Percentiles rank a stretch among this genome's conserved stretches.
These are phyloP conservation scores for Atractosteus spatula DNA, from an alignment of 2,113 vertebrate genomes.

Conservation along the genomic window DNA sequence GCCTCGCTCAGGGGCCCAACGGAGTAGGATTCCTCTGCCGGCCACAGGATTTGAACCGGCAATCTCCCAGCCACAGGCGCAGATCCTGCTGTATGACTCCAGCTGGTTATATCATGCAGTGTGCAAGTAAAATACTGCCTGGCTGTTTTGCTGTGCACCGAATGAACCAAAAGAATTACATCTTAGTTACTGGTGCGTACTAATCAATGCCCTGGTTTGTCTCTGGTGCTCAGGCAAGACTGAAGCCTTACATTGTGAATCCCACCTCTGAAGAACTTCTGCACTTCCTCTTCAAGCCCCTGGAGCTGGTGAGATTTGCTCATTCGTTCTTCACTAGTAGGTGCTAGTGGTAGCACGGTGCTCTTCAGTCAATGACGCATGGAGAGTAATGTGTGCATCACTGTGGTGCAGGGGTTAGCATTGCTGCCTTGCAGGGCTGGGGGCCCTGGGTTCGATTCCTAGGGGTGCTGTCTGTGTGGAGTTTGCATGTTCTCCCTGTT, in stretches of 20 bases:
- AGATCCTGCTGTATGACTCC: too few species aligned
- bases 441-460: too few species aligned
- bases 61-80: too few species aligned
- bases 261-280: slow-evolving; percentile 79
- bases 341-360: too few species aligned
- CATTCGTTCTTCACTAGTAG: not conserved
- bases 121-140: too few species aligned
- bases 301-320: slow-evolving; percentile 76
- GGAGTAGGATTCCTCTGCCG: too few species aligned
- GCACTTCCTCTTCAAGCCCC: slow-evolving; percentile 78
- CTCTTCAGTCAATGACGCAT: not conserved
- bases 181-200: not conserved
- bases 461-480: too few species aligned
- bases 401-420: slow-evolving; percentile 2
- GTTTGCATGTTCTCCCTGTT: too few species aligned
- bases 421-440: not conserved
- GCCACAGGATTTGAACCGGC: too few species aligned
- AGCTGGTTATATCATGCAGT: too few species aligned
- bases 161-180: too few species aligned
- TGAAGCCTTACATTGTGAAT: slow-evolving; percentile 72
- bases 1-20: too few species aligned
- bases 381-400: not conserved
- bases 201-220: not conserved
- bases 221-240: slow-evolving; percentile 61
- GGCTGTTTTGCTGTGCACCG: not conserved